A percentile compares a stretch with the other conserved stretches of the same genome.
Evolutionary conservation across 2,113 vertebrate genomes (phyloP).

Genomic region (Saiga tatarica): DNA sequence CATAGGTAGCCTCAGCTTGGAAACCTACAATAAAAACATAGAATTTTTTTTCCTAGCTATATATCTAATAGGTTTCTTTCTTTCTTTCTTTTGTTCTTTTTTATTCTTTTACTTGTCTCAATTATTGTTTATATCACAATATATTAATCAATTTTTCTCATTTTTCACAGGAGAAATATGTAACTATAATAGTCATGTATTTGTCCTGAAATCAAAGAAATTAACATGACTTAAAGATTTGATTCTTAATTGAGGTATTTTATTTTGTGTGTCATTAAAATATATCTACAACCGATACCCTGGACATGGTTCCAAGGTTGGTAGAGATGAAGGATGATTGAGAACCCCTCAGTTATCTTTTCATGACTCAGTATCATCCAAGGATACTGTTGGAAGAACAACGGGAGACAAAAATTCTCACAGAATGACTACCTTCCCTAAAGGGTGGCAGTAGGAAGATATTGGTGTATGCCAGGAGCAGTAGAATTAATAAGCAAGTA

Average conservation of each 20-base stretch:
- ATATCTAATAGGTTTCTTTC: background rate
- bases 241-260: background rate
- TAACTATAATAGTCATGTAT: background rate
- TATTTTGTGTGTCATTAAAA: background rate
- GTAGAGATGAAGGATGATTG: background rate
- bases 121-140: background rate
- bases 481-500: background rate
- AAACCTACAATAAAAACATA: background rate
- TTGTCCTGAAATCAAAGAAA: background rate
- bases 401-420: background rate
- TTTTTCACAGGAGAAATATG: background rate
- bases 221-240: background rate
- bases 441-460: background rate
- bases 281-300: background rate
- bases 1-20: background rate
- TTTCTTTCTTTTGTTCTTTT: background rate
- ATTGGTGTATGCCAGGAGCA: accelerated
- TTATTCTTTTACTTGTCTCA: background rate
- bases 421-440: background rate
- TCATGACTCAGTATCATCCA: background rate
- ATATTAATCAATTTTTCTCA: background rate
- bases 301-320: background rate
- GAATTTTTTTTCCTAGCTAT: background rate
- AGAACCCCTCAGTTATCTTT: background rate
- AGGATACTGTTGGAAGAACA: background rate